Conservation (phyloP, 1,140 invertebrate genomes). For the Sarcophaga bullata region DNA sequence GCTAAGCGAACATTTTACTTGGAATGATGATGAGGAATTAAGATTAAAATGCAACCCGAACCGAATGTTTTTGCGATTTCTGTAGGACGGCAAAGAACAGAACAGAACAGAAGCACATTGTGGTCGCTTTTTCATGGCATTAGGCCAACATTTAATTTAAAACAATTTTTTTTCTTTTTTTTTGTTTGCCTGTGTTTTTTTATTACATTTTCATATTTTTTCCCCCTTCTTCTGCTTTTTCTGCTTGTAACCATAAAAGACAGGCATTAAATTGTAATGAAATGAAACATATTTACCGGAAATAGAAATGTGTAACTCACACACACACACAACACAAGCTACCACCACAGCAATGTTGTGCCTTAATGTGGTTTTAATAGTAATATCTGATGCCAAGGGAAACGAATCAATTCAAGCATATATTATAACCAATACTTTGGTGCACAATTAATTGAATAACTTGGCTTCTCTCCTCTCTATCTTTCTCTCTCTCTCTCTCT, state of each 20-base stretch:
- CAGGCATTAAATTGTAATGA: too few species aligned
- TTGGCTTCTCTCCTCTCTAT: too few species aligned
- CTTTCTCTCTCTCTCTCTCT: too few species aligned
- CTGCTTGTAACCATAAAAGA: background rate
- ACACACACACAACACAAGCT: too few species aligned
- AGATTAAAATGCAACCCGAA: background rate
- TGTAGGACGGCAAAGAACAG: background rate
- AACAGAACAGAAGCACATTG: background rate
- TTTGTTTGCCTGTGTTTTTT: background rate
- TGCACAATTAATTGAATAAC: too few species aligned
- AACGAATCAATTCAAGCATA: too few species aligned
- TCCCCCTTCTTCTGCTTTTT: background rate
- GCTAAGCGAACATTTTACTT: background rate
- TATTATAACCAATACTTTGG: too few species aligned
- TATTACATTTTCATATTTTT: background rate
- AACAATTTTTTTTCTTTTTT: background rate
- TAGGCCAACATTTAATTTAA: slow-evolving; percentile 20
- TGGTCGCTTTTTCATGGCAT: slow-evolving; percentile 13
- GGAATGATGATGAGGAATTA: background rate
- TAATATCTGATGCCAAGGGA: too few species aligned
- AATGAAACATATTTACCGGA: too few species aligned
- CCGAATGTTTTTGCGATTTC: slow-evolving; percentile 2
- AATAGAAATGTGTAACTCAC: too few species aligned
- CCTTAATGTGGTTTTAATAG: too few species aligned
- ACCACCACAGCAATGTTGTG: too few species aligned